Conservation (phyloP, 2,113 vertebrate genomes). For the Callipepla californica region DNA sequence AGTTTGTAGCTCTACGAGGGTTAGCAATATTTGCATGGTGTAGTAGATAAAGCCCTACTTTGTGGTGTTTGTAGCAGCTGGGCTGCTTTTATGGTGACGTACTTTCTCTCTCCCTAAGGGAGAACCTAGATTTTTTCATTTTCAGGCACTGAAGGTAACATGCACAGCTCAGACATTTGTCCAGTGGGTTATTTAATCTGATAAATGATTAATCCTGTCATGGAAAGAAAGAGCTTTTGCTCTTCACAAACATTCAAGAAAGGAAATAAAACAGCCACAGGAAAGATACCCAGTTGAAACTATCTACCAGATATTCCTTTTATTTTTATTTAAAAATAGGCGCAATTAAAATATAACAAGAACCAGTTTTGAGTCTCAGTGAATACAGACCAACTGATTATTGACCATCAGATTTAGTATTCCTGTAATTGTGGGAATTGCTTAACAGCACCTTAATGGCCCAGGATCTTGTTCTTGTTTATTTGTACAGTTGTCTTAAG, state of each 20-base stretch:
- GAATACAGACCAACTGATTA: neutral
- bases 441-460: neutral
- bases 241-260: neutral
- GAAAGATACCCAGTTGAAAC: neutral
- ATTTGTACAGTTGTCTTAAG: neutral
- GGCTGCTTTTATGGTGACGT: neutral
- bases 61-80: neutral
- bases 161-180: neutral
- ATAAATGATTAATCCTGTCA: neutral
- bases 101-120: neutral
- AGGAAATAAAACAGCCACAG: neutral
- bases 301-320: slow-evolving; percentile 12
- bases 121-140: neutral
- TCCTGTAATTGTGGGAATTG: neutral
- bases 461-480: neutral
- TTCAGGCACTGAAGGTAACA: neutral
- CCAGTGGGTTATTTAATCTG: slow-evolving; percentile 1
- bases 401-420: neutral
- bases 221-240: slow-evolving; percentile 1
- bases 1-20: neutral
- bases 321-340: slow-evolving; percentile 24
- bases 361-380: neutral
- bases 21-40: accelerated
- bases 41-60: neutral
- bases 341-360: neutral